Conservation (phyloP, 2,797 vertebrate genomes). For the Melanotaenia nigrans region DNA sequence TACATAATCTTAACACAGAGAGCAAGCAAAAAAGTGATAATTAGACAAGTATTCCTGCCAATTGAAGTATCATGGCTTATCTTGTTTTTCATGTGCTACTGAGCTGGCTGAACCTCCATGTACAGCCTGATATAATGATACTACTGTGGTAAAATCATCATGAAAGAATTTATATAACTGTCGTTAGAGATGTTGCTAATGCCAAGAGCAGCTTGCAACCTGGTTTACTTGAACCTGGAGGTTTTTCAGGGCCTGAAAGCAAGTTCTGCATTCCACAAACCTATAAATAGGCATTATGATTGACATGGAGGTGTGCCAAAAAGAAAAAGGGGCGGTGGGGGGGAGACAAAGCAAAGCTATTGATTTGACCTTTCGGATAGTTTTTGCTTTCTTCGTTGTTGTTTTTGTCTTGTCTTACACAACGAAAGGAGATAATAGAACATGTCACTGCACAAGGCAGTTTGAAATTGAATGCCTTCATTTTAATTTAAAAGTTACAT, state of each 20-base stretch:
- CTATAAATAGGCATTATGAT: conserved; percentile 73
- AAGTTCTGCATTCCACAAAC: conserved; percentile 46
- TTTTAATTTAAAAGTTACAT: conserved; percentile 80
- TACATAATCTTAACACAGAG: conserved; percentile 80
- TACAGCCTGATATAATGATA: conserved; percentile 34
- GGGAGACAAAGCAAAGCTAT: conserved; percentile 57
- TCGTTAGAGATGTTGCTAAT: not conserved
- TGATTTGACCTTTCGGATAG: conserved; percentile 75
- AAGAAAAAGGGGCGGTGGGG: conserved; percentile 16
- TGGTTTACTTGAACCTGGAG: conserved; percentile 8
- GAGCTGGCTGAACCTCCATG: conserved; percentile 25
- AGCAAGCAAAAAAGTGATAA: conserved; percentile 81
- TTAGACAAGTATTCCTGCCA: conserved; percentile 83
- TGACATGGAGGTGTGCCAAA: conserved; percentile 59
- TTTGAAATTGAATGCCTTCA: conserved; percentile 76
- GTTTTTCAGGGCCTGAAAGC: conserved; percentile 13
- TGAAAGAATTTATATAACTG: conserved; percentile 9
- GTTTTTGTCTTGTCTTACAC: conserved; percentile 67
- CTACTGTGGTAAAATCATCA: conserved; percentile 11
- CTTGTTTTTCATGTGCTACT: conserved; percentile 6
- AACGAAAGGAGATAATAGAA: conserved; percentile 65
- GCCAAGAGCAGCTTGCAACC: not conserved
- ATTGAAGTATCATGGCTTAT: conserved; percentile 74
- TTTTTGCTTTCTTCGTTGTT: conserved; percentile 57
- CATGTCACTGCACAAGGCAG: conserved; percentile 68